Base-by-base conservation (phyloP, 2,113 vertebrate genomes). In the Labrus mixtus region DNA sequence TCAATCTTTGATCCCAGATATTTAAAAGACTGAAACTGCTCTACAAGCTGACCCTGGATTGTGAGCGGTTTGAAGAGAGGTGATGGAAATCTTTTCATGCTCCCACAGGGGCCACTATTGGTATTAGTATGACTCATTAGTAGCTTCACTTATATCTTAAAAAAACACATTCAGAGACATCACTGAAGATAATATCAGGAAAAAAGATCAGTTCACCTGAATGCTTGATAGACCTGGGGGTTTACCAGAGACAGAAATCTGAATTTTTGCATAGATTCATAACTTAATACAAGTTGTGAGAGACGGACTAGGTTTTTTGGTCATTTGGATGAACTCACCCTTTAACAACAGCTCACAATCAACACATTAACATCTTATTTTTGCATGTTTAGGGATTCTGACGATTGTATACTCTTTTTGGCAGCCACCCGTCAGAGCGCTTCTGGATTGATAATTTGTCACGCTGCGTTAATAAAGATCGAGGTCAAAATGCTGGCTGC, bases 361-460 rank as follows among this genome's bases (percentile, higher is more conserved):
- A n/a, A n/a, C n/a, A n/a, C n/a, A n/a, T 48, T 17, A 67, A 73
- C 54, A 10, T 76, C n/a, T 58, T 33, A 67, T 12, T 73, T 37
- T 8, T 41, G 41, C 29, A 51, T 54, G 43, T 23, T 9, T 48
- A 85, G 79, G 56, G 79, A 76, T 74, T 86, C 48, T 50, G 19
- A 16, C 22, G 43, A 39, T 84, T 85, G 63, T 69, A 19, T 84
- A 81, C 77, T 71, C 29, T 67, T 62, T 87, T 58, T 74, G 68
- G 66, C 63, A 20, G 62, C 15, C 46, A 46, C 23, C 57, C 37
- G 55, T 79, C 50, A 6, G 22, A 23, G 29, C 17, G 19, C 70
- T 69, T 79, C 81, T 64, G 33, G 62, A 93, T 90, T 83, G 85
- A 88, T 91, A 67, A 66, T 84, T 90, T 85, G 87, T 85, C 86